Base-by-base conservation (phyloP, 2,888 invertebrate genomes). In the Pherbina coryleti region DNA sequence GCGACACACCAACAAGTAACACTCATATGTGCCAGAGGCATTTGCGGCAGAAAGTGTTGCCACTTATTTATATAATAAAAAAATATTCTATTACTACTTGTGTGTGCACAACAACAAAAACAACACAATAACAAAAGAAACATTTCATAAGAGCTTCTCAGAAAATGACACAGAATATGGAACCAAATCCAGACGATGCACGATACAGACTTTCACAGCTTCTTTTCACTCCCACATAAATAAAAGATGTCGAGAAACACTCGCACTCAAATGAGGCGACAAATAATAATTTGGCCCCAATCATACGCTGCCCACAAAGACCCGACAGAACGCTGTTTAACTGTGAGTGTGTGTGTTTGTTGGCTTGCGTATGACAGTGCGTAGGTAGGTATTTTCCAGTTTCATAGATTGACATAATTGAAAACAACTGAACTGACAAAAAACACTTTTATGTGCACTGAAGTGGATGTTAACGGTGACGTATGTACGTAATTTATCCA, bases 261-360 rank as follows among this genome's bases (percentile, higher is more conserved):
- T 69, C 69, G 49, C 69, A 69, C 69, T 19, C 69, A 69, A 69
- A 69, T 69, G 69, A 69, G 69, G 69, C 69, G 69, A 69, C 69
- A 69, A 69, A 69, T 69, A 49, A 69, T 69, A 69, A 44, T 69
- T 44, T 31, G 17, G 69, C 69, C 69, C 25, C 22, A 25, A 49
- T 44, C 69, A 69, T 19, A 22, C 22, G 22, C 25, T 37, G 37
- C 37, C 28, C 28, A 28, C 60, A 60, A 25, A 60, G 60, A 55
- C 14, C n/a, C 60, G 25, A 28, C 3, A 8, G 1, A 37, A 8
- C 37, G 5, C 37, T 37, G 37, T 8, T 14, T 11, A 7, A 19
- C 8, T 25, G 57, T 9, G 22, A n/a, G 57, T 19, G 31, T 11
- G 37, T 37, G 37, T 8, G 37, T 4, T 7, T 37, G 8, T 37